Conservation (phyloP, 2,113 vertebrate genomes). For the Tachysurus vachellii region DNA sequence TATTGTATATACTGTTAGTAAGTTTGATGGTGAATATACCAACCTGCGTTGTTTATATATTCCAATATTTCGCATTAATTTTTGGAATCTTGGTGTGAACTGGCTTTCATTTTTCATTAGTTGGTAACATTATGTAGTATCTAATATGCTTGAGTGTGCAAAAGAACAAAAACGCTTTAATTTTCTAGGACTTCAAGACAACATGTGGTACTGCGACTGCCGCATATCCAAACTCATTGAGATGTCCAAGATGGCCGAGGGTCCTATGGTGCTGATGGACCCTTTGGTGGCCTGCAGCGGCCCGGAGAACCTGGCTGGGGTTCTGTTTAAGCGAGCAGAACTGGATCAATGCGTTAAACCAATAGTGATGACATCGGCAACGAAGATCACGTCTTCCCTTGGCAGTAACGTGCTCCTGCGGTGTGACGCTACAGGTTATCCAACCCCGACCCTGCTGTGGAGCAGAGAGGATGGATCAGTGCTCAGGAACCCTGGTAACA, state of each 20-base stretch:
- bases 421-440: conserved; percentile 87
- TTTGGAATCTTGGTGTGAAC: neutral
- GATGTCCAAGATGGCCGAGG: conserved; percentile 81
- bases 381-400: conserved; percentile 86
- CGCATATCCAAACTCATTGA: conserved; percentile 91
- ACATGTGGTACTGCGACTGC: conserved; percentile 95
- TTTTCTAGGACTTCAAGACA: conserved; percentile 89
- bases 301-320: conserved; percentile 83
- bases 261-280: conserved; percentile 82
- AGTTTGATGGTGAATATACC: neutral
- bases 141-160: neutral
- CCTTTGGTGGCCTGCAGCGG: conserved; percentile 81
- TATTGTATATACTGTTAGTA: neutral
- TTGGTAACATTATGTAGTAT: neutral
- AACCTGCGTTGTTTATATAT: neutral
- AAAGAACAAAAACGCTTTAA: neutral
- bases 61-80: neutral
- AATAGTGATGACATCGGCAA: conserved; percentile 90
- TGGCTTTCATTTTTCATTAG: neutral
- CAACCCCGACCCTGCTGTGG: conserved; percentile 88
- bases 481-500: conserved; percentile 86
- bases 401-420: conserved; percentile 92
- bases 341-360: conserved; percentile 90
- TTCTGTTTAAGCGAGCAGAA: conserved; percentile 86
- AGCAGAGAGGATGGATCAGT: conserved; percentile 71